These are phyloP conservation scores for Trichopoda pennipes DNA, from an alignment of 2,888 invertebrate species.

Conservation along the genomic window DNA sequence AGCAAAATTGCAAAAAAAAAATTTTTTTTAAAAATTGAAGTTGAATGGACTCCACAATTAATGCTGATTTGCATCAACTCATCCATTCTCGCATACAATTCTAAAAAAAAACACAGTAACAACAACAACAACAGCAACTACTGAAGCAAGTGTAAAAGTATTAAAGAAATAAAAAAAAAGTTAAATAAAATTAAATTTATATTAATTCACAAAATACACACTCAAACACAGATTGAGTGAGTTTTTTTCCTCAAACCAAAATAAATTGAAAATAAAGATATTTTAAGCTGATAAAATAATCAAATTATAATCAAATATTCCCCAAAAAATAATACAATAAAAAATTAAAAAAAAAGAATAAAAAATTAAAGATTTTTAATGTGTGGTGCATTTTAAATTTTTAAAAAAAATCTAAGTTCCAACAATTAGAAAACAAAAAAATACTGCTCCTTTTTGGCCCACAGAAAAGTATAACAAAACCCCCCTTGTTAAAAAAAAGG, in stretches of 20 bases:
- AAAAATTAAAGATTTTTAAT: constrained; percentile 37
- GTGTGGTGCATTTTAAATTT: constrained; percentile 53
- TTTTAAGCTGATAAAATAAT: constrained; percentile 50
- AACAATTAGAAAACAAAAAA: constrained; percentile 10
- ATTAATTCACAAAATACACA: constrained; percentile 22
- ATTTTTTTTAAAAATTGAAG: constrained; percentile 54
- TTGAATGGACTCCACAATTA: constrained; percentile 61
- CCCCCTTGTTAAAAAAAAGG: neutral
- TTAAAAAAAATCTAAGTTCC: neutral
- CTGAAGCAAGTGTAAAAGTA: constrained; percentile 51
- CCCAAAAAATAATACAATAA: constrained; percentile 12
- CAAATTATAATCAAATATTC: constrained; percentile 3
- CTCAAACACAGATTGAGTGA: constrained; percentile 3
- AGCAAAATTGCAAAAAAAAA: constrained; percentile 35
- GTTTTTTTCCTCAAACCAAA: constrained; percentile 38
- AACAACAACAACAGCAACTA: constrained; percentile 19
- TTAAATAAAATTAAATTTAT: constrained; percentile 34
- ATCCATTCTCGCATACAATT: constrained; percentile 47
- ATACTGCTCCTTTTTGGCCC: constrained; percentile 8
- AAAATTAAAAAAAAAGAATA: constrained; percentile 21
- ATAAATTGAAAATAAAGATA: constrained; percentile 39
- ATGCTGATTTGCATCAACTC: constrained; percentile 64
- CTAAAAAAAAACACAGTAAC: constrained; percentile 33
- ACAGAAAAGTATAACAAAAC: constrained; percentile 8
- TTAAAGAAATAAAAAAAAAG: constrained; percentile 34